Evolutionary conservation across 2,888 invertebrate genomes (phyloP), one percentile per base, ranked within the genome.

Genomic region (Nemotelus nigrinus): DNA sequence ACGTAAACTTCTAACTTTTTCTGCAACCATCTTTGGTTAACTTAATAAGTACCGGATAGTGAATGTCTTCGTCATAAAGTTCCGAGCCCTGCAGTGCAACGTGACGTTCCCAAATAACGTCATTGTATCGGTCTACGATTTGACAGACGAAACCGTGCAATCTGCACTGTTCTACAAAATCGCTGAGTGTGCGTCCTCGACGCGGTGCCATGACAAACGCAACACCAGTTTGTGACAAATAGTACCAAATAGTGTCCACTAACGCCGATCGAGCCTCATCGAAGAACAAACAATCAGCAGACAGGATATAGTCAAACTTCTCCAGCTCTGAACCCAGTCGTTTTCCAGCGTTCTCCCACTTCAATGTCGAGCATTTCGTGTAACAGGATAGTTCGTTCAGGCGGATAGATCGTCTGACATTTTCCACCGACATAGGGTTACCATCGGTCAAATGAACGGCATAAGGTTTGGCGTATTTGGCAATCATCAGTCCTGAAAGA

Each of bases 221-320:
- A 70, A 91, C 84, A 0, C 94, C 94, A 83, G 88, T 86, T 39
- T 88, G 86, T 10, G 90, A 87, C 82, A 94, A 85, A 84, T 90
- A 90, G 79, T 89, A 88, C 89, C 90, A 90, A 80, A 94, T 90
- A 75, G 93, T 92, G 80, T 91, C 89, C 53, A 93, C 91, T 80
- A 94, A 87, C 80, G 92, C 91, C 47, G 89, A 86, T 64, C 93
- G 88, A 1, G 91, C 91, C 78, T 93, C 93, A 83, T 94, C 93
- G 84, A 94, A 94, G 87, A 94, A 94, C 78, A 94, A 85, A 84
- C 94, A 95, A 85, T 95, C 95, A 2, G 94, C 94, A 83, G 93
- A 93, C 7, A 95, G 87, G 71, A 95, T 90, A 68, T 91, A 88
- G 85, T 95, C 93, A 86, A 91, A 94, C 78, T 89, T 88, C 7